Evolutionary conservation across 2,113 vertebrate species (phyloP), one percentile per base, ranked within the genome.

Genomic region (Eurypyga helias): DNA sequence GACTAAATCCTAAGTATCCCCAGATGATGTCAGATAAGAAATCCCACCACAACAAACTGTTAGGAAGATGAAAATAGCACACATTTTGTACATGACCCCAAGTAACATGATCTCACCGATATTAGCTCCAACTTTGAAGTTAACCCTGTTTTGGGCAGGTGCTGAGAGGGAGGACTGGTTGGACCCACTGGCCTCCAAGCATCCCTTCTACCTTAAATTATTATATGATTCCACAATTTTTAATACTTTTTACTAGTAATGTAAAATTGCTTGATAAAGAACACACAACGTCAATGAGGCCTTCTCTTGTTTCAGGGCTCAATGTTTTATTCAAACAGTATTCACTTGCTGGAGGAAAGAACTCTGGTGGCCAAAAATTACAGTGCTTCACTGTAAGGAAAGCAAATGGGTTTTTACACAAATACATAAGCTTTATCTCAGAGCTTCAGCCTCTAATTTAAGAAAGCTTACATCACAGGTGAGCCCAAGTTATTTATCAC

Each of bases 201-300:
- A 7, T 31, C 26, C 24, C 18, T 61, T 70, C 33, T 25, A 34
- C 24, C 16, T 54, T 66, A 51, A 57, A n/a, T 29, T 58, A 80
- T 41, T 64, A 21, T 81, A 29, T 0, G 2, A 33, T 5, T 34
- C 51, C 4, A 15, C 6, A 55, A 26, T 41, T 70, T 83, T 79
- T 58, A n/a, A 34, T 33, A 64, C 64, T 76, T 76, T 6, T 45
- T 69, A 34, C 16, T 29, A 25, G 17, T 66, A 86, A 83, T 0
- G 3, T 62, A 52, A 28, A 83, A 66, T 49, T 48, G 11, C 26
- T 64, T 33, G 25, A 64, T 25, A 88, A 60, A 36, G 17, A 92
- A 6, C 10, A 38, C 33, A 25, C 13, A 69, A 55, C 0, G 1
- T 1, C 9, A 57, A 2, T 24, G 10, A 72, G 24, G 9, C 5